These are phyloP conservation scores for Platysternon megacephalum DNA, from an alignment of 2,113 vertebrate species.

Conservation along the genomic window DNA sequence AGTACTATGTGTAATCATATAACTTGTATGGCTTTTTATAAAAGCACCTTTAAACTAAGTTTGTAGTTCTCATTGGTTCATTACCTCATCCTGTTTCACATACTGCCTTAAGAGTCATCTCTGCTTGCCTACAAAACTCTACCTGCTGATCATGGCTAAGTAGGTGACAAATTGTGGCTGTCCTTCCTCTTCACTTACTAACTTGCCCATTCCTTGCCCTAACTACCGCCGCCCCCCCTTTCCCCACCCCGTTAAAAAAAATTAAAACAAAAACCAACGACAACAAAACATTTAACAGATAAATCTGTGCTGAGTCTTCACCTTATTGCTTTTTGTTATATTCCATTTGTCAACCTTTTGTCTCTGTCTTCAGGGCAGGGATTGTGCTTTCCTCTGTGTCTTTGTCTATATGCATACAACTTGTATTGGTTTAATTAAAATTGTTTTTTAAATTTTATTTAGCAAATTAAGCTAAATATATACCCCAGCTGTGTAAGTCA, in stretches of 20 bases:
- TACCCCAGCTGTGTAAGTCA: background rate
- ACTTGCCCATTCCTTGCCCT: background rate
- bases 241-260: background rate
- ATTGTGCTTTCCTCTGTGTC: background rate
- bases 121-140: background rate
- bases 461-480: background rate
- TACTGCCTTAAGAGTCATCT: background rate
- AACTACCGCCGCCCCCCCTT: fast-evolving
- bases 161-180: background rate
- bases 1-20: background rate
- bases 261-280: too few species aligned
- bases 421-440: background rate
- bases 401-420: background rate
- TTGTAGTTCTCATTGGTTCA: background rate
- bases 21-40: background rate
- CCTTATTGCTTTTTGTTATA: background rate
- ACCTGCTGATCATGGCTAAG: background rate
- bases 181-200: background rate
- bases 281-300: background rate
- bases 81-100: background rate
- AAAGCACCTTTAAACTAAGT: background rate
- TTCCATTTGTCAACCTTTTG: background rate
- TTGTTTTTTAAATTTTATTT: background rate
- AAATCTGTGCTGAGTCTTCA: background rate
- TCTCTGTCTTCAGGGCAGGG: background rate